Base-by-base conservation (phyloP, 37 sponge, comb jelly and placozoan species). In the Petrosia ficiformis region DNA sequence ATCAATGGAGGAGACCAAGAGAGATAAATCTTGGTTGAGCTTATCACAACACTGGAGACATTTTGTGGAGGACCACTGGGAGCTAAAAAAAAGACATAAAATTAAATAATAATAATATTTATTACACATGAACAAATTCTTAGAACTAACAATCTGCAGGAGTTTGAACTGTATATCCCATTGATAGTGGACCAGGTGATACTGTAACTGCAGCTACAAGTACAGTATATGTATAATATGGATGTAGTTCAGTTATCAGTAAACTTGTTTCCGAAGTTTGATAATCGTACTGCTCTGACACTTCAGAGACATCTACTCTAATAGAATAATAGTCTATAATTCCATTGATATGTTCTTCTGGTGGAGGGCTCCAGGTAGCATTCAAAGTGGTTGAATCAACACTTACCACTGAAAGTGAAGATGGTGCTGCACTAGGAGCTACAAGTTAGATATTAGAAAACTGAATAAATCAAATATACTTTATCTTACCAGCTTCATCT, bases 131-230 rank as follows among this genome's bases (percentile, higher is more conserved):
- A 19, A 48, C 16, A 61, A n/a, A 11, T 61, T 26, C 26, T 11
- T 24, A 19, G 14, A n/a, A 39, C 69, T 6, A 58, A 74, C 75
- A 59, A 74, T 74, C 60, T 44, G 59, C 37, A 58, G 60, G 57
- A 35, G 44, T 59, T 60, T 6, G 60, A 16, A 38, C 22, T 24
- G 36, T 63, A 32, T 57, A 63, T 38, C 42, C 65, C 31, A 16
- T 29, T 21, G 81, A 80, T 54, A 72, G 72, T 32, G 73, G 73
- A 29, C 81, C 81, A n/a, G 42, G 32, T 1, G 4, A 65, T 22
- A 80, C 66, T 14, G 83, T 82, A 0, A 54, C 75, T 28, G 83
- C 83, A 29, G 83, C 69, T 31, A 82, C 76, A n/a, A 28, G 0
- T 36, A 43, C 67, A 31, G 57, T 39, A 57, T 82, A 74, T 36